A percentile compares a stretch with the other conserved stretches of the same genome.
phyloP scores from a whole-genome alignment of 2,113 vertebrate genomes.

The Anhinga rufa region DNA sequence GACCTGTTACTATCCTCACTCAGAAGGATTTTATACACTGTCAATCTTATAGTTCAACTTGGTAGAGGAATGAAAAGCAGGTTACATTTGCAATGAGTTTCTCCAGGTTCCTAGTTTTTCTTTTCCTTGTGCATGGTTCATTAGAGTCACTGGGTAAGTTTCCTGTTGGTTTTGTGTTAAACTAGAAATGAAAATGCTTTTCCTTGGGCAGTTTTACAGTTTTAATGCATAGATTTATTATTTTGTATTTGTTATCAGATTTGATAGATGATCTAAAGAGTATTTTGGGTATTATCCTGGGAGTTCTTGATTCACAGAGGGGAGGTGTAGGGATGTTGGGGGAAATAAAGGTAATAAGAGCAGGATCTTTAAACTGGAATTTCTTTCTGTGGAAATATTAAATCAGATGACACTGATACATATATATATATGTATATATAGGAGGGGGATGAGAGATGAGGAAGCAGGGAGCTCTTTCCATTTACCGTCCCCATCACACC shows the following conservation, averaged over 20 bases:
- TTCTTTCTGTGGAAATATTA: not conserved
- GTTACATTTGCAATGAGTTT: not conserved
- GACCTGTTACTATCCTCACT: not conserved
- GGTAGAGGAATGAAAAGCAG: not conserved
- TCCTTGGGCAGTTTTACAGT: not conserved
- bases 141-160: constrained; percentile 23
- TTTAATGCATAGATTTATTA: not conserved
- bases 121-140: not conserved
- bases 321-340: not conserved
- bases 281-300: not conserved
- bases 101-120: not conserved
- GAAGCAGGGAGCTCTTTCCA: not conserved
- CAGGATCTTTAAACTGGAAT: not conserved
- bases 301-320: not conserved
- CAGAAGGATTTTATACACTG: not conserved
- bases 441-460: not conserved
- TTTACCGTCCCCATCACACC: not conserved
- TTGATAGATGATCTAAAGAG: not conserved
- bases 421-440: not conserved
- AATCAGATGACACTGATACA: not conserved
- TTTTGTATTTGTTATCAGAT: not conserved
- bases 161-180: not conserved
- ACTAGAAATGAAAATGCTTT: not conserved
- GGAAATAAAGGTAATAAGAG: not conserved
- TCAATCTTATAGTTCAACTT: not conserved